Percentiles rank a stretch among this genome's conserved stretches.
These are phyloP conservation scores for Bombus picipes DNA, from an alignment of 1,140 invertebrate species.

Conservation along the genomic window DNA sequence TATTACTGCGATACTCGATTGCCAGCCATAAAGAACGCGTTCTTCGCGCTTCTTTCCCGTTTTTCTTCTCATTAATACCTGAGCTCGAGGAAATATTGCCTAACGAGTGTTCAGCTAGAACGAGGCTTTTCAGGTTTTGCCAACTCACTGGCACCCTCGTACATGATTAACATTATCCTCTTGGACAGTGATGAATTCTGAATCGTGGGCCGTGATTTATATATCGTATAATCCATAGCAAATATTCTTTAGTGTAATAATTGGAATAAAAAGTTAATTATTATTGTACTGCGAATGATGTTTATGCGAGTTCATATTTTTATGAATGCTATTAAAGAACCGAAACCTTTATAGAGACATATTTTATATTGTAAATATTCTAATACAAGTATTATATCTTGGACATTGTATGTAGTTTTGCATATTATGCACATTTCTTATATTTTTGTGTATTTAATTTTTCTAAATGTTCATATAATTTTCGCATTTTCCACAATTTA, in stretches of 20 bases:
- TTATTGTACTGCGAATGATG: too few species aligned
- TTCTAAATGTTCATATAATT: too few species aligned
- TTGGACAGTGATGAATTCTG: not conserved
- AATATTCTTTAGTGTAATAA: not conserved
- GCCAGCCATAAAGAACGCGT: not conserved
- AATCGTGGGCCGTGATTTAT: not conserved
- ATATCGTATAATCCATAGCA: not conserved
- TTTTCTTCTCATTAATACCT: not conserved
- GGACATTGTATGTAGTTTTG: too few species aligned
- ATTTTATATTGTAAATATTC: too few species aligned
- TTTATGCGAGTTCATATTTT: too few species aligned
- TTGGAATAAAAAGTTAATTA: not conserved
- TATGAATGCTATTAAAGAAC: too few species aligned
- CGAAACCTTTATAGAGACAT: too few species aligned
- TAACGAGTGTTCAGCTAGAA: not conserved
- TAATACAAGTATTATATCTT: too few species aligned
- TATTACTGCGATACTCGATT: conserved; percentile 16
- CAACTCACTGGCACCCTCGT: not conserved
- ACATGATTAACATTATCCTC: not conserved
- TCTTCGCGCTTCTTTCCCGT: not conserved
- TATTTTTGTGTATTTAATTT: not conserved
- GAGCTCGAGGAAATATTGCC: not conserved
- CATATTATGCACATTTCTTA: too few species aligned
- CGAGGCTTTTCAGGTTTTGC: not conserved
- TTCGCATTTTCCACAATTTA: not conserved